Percentiles rank a stretch among this genome's conserved stretches.
These are phyloP conservation scores for Myrmecobius fasciatus DNA, from an alignment of 2,113 vertebrate genomes.

Conservation along the genomic window DNA sequence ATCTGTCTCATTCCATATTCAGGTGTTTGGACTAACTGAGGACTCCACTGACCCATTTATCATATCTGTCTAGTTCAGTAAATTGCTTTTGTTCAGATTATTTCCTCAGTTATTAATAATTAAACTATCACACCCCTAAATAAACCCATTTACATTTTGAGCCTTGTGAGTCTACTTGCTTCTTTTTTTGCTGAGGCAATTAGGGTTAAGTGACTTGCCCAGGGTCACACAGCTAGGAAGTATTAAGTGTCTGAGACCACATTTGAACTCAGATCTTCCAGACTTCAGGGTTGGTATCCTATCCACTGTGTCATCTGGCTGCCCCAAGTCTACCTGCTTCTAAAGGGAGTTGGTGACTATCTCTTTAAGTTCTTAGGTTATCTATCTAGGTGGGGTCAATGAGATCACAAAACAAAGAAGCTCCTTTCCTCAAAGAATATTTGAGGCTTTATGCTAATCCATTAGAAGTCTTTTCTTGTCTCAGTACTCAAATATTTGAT, in stretches of 20 bases:
- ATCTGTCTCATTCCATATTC: not conserved
- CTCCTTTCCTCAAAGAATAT: too few species aligned
- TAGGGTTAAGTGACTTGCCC: too few species aligned
- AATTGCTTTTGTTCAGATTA: not conserved
- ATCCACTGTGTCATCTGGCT: too few species aligned
- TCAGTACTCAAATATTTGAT: not conserved
- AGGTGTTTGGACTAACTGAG: not conserved
- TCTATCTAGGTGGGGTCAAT: not conserved
- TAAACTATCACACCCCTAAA: not conserved
- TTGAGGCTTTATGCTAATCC: not conserved
- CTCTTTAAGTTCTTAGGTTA: not conserved
- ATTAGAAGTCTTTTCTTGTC: not conserved
- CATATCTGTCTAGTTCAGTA: not conserved
- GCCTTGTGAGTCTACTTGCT: not conserved
- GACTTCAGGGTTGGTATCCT: too few species aligned
- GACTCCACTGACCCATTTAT: not conserved
- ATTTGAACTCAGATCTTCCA: too few species aligned
- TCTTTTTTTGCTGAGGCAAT: not conserved
- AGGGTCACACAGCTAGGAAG: too few species aligned
- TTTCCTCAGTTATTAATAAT: not conserved
- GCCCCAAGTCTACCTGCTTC: not conserved
- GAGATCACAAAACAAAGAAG: not conserved
- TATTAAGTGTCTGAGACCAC: too few species aligned
- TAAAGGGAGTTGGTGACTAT: not conserved
- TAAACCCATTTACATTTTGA: not conserved